Base-by-base conservation (phyloP, 2,113 vertebrate genomes). In the Lycaon pictus region DNA sequence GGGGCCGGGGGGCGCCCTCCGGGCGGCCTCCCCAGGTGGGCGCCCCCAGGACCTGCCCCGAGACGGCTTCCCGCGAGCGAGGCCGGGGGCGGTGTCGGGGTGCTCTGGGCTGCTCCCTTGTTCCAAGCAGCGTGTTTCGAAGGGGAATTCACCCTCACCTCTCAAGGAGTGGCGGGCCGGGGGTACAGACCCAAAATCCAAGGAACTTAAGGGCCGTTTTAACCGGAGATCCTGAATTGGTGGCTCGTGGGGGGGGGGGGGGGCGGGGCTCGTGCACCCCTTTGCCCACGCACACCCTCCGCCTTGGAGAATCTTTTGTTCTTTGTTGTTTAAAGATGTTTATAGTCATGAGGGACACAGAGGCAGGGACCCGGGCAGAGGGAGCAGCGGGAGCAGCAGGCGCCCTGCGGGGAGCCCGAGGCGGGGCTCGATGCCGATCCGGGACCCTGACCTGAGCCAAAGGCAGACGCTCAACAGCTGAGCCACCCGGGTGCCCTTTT, bases 211-310 rank as follows among this genome's bases (percentile, higher is more conserved):
- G 32, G 60, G 51, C 37, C 77, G 0, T 23, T 67, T 35, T 35
- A 51, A 32, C 84, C 3, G 20, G 56, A 48, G 95, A 10, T 56
- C 12, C 76, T 35, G 76, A 51, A 16, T 5, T 25, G 10, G 32
- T 7, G 11, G 19, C 43, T 11, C 43, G 35, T 13, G 11, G 6
- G 19, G 27, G 76, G 32, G 67, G 11, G 25, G 60, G 7, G 11
- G 8, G 19, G 37, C 35, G 83, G 32, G 67, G 3, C 23, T 7
- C 58, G 3, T 1, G 67, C 7, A 6, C 22, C 56, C 5, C 8
- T n/a, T 2, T 16, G 10, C 11, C 12, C 12, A 0, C 27, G 1
- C 55, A 11, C 43, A 10, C 23, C 67, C 7, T 43, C 27, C 17
- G 7, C 27, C 7, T 16, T 25, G 7, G 3, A 23, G 35, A 56